Conservation (phyloP, 1,140 invertebrate genomes). For the Drosophila ercepeae region DNA sequence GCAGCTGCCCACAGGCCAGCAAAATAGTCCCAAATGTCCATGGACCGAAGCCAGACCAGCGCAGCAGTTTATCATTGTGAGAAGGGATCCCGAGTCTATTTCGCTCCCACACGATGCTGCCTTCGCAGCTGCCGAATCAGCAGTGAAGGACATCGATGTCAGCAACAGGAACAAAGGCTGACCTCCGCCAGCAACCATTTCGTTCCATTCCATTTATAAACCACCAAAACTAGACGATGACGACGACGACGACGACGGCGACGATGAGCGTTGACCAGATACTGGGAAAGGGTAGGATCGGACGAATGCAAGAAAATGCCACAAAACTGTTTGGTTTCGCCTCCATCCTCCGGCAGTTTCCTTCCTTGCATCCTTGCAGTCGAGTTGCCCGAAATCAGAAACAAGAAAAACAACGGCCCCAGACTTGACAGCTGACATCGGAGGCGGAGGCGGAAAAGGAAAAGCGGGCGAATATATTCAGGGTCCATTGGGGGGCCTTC, state of each 20-base stretch:
- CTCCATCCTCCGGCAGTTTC: constrained; percentile 20
- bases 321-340: constrained; percentile 71
- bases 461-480: constrained; percentile 59
- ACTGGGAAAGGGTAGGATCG: constrained; percentile 17
- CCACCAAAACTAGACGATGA: constrained; percentile 53
- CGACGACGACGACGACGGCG: constrained; percentile 46
- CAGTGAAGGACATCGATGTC: constrained; percentile 47
- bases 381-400: background rate
- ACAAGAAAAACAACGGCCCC: constrained; percentile 39
- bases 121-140: constrained; percentile 44
- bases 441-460: background rate
- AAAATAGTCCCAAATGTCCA: constrained; percentile 47
- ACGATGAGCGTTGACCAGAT: constrained; percentile 40
- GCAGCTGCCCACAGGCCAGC: constrained; percentile 12
- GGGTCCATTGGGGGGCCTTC: constrained; percentile 38
- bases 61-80: constrained; percentile 54
- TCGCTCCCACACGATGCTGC: background rate
- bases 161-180: constrained; percentile 53
- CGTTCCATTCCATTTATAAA: constrained; percentile 46
- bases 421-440: constrained; percentile 36
- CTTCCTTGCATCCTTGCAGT: constrained; percentile 52
- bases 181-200: constrained; percentile 20
- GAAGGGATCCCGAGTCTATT: constrained; percentile 4
- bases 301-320: constrained; percentile 67
- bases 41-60: constrained; percentile 29